Base-by-base conservation (phyloP, 2,888 invertebrate species). In the Acleris laterana region DNA sequence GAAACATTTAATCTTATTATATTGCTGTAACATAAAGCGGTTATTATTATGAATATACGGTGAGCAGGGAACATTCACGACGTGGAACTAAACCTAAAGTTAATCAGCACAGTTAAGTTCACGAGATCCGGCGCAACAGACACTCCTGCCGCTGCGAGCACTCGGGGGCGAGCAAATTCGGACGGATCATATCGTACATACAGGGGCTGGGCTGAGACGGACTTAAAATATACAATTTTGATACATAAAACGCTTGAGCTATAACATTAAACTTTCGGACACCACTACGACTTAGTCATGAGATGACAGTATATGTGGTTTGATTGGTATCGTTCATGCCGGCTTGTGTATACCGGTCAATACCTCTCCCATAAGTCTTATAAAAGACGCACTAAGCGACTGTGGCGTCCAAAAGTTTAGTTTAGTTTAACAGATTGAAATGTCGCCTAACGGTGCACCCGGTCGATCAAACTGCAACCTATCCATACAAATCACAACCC, bases 101-200 rank as follows among this genome's bases (percentile, higher is more conserved):
- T 66, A 66, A 59, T 48, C 22, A 50, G 64, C 65, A 62, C 66
- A 62, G 66, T 51, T 66, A 25, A 48, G 66, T 62, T 57, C 66
- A 66, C 57, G 38, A 53, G 42, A 42, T 50, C 50, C 44, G 61
- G 66, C 61, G 17, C 44, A 28, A 66, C 61, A 50, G 51, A 66
- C 74, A 76, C 78, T 79, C 81, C 77, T 82, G 79, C 77, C 76
- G 82, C 79, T 72, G 75, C 69, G 74, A 79, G 79, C 82, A 80
- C 81, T 79, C 76, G 82, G 85, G 89, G 90, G 79, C 81, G 83
- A 81, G 80, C 83, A 82, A 80, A 84, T 77, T 86, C 89, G 90
- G 90, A 90, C 90, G 90, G 90, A 90, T 87, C 83, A 85, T 79
- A 89, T 88, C 89, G 88, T 86, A 88, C 84, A 85, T 81, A 70